Evolutionary conservation across 2,888 invertebrate species (phyloP), one percentile per base, ranked within the genome.

Genomic region (Caenorhabditis drosophilae): DNA sequence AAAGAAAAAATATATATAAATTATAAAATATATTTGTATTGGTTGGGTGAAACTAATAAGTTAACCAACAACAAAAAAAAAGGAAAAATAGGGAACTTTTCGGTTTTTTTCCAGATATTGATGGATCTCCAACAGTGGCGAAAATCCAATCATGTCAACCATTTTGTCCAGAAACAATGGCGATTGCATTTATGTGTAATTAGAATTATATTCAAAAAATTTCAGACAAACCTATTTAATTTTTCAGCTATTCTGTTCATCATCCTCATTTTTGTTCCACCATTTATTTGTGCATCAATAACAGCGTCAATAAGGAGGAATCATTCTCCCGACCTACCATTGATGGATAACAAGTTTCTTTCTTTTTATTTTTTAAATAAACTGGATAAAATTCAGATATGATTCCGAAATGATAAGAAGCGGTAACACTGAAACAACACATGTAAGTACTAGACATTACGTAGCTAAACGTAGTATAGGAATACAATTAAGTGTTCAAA

Each of bases 381-480:
- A 31, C 6, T 31, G 16, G 2, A 1, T 47, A 23, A 27, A 22
- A 40, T 74, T 41, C 47, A 77, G 77, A 41, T 62, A 69, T 22
- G 76, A 77, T 36, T 67, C 68, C 11, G 80, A 80, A 26, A 79
- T 80, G 80, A 61, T 78, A 18, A 72, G 79, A 6, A 77, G 77
- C 7, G 76, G 75, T n/a, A 77, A 77, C 48, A 80, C 80, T 0
- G 79, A 80, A 23, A 75, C 64, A 41, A 80, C 80, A 0, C 76
- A 79, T 49, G 64, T 72, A n/a, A 69, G 71, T 35, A 53, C 64
- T 11, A 48, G 55, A 20, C 60, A 69, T 15, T 73, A 67, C 31
- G 66, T 73, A 1, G 67, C 73, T 3, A 67, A 76, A 18, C 51
- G 80, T 22, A 78, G 78, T 52, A 80, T 80, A 48, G 80, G 80